Evolutionary conservation across 2,797 vertebrate species (phyloP), one percentile per base, ranked within the genome.

Genomic region (Chiloscyllium punctatum): DNA sequence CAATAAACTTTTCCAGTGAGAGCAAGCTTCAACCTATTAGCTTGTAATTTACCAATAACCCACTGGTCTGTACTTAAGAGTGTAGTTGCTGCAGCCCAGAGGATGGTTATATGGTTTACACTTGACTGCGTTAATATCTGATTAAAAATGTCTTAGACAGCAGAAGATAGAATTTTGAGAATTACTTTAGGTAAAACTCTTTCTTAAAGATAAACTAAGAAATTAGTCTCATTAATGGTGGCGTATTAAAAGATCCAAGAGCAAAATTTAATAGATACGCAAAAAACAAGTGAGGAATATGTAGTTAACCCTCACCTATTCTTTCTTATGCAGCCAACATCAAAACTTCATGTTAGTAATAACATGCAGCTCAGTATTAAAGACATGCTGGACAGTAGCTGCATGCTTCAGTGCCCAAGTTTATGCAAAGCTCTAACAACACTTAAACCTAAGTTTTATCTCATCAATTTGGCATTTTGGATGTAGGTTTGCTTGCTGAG

Each of bases 21-120:
- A 92, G 90, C 66, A 42, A 69, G 66, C 62, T 69, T 92, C 90
- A 92, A 69, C 23, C 90, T 92, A 42, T 92, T 69, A 68, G n/a
- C 30, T 92, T 3, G 21, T 42, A 42, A 92, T 92, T 92, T 92
- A 23, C 66, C 66, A 92, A 92, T 69, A 69, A 68, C 21, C 42
- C 6, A 2, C 0, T 84, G 42, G 82, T 23, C 21, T 69, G 90
- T 53, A 27, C 90, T 69, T 92, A 92, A 92, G 37, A 69, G 88
- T 91, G 88, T 91, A 25, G 21, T 37, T 69, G 21, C n/a, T 92
- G 21, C 23, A 92, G 66, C n/a, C 66, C n/a, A 68, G 66, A 92
- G 66, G 62, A 66, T 69, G 23, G n/a, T 27, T 92, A 92, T 68
- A 18, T 23, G 23, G 90, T 69, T 69, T 42, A 92, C n/a, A 92